phyloP scores from a whole-genome alignment of 2,888 invertebrate genomes.

The Griposia aprilina region DNA sequence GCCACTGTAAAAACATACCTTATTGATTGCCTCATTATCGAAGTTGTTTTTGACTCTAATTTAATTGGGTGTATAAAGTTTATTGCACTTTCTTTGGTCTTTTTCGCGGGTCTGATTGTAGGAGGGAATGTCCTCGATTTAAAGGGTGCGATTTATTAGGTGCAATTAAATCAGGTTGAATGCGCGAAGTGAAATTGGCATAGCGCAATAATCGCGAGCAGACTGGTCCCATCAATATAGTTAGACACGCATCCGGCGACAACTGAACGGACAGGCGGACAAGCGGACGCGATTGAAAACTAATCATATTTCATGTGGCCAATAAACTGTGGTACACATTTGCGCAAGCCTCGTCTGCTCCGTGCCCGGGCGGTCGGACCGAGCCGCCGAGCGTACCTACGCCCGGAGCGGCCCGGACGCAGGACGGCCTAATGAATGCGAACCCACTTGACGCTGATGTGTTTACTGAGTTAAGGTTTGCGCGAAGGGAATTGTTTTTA shows the following conservation, averaged over 20 bases:
- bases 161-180: slow-evolving; percentile 77
- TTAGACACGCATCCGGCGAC: slow-evolving; percentile 85
- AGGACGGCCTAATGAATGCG: slow-evolving; percentile 70
- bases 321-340: slow-evolving; percentile 78
- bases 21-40: slow-evolving; percentile 83
- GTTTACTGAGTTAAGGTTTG: slow-evolving; percentile 53
- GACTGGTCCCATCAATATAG: slow-evolving; percentile 85
- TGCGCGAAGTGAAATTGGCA: slow-evolving; percentile 81
- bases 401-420: slow-evolving; percentile 54
- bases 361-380: slow-evolving; percentile 38
- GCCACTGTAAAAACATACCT: slow-evolving; percentile 73
- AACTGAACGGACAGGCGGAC: slow-evolving; percentile 77
- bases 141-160: slow-evolving; percentile 74
- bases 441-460: slow-evolving; percentile 60
- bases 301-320: slow-evolving; percentile 81
- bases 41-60: slow-evolving; percentile 79
- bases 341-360: slow-evolving; percentile 76
- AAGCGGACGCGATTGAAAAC: slow-evolving; percentile 83
- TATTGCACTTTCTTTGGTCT: slow-evolving; percentile 74
- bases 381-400: slow-evolving; percentile 54
- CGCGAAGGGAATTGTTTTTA: slow-evolving; percentile 60
- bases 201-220: slow-evolving; percentile 70
- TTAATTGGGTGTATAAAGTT: slow-evolving; percentile 84
- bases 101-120: slow-evolving; percentile 48
- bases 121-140: slow-evolving; percentile 60